Evolutionary conservation across 2,797 vertebrate genomes (phyloP).

Genomic region (Sebastes cheni): DNA sequence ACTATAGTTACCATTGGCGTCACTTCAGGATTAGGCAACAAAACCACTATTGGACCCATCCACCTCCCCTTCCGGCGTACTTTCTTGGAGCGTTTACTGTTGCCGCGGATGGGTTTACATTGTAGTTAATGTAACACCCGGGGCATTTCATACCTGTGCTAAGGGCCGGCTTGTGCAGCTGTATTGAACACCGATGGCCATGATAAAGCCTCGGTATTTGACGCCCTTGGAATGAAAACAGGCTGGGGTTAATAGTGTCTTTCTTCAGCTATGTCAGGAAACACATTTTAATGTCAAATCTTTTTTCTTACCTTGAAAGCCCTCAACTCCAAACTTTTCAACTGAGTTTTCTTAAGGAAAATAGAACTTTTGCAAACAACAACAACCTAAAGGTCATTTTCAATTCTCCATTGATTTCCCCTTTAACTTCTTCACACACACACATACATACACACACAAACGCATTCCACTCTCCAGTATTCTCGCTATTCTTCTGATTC

Average conservation of each 20-base stretch:
- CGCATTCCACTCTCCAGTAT: background rate
- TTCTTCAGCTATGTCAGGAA: background rate
- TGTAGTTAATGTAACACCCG: no score
- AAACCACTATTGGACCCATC: no score
- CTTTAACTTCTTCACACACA: slow-evolving; percentile 4
- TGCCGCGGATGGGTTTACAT: no score
- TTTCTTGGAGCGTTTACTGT: no score
- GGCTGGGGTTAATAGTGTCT: background rate
- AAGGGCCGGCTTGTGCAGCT: no score
- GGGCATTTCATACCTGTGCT: no score
- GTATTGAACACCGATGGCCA: no score
- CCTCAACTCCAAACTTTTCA: slow-evolving; percentile 1
- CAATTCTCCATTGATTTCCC: background rate
- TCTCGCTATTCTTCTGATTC: slow-evolving; percentile 3
- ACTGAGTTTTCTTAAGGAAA: background rate
- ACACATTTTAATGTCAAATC: background rate
- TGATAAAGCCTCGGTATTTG: no score
- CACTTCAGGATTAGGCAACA: no score
- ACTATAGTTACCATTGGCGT: no score
- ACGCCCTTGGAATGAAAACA: no score
- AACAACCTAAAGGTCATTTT: slow-evolving; percentile 13
- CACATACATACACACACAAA: background rate
- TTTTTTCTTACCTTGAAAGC: background rate
- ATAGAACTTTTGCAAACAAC: slow-evolving; percentile 15
- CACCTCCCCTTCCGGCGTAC: no score